Evolutionary conservation across 2,113 vertebrate species (phyloP), one percentile per base, ranked within the genome.

Genomic region (Prochilodus magdalenae): DNA sequence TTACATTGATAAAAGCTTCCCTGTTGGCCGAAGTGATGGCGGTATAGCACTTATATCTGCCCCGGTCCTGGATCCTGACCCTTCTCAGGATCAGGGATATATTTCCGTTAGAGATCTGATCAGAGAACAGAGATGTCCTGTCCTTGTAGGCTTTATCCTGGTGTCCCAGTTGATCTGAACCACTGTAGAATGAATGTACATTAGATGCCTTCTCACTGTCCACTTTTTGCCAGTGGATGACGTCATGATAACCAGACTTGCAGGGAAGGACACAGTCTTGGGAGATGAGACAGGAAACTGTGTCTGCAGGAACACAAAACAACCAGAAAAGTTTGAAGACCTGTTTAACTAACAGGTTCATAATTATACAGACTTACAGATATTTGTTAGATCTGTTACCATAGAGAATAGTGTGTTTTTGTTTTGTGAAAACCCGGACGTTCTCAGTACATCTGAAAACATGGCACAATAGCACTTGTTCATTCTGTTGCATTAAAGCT

Each of bases 171-270:
- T 92, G 92, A 83, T 96, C 91, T 0, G 0, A 0, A 0, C 40
- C 2, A 0, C 77, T 0, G 63, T 89, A 95, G 85, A 86, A 96
- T 2, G 89, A 86, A 79, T 94, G 94, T 18, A 92, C 91, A 0
- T 22, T 36, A 12, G 30, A 0, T 11, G 1, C 8, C 0, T 11
- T 10, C 3, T 0, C 0, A 24, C 1, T 0, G 0, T 12, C 22
- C 20, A 80, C 74, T 0, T 5, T 77, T 10, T 26, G 73, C 95
- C 95, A 97, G 83, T 95, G 89, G 86, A 97, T 90, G 14, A 95
- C 62, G 1, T 70, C 57, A 0, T 89, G 7, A 0, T 0, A 3
- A 5, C 0, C 1, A n/a, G 94, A 95, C 12, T 0, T 1, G 75
- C 94, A 95, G 0, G 93, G 93, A 22, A 95, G 88, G 22, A 91